phyloP scores from a whole-genome alignment of 2,797 vertebrate genomes.

The Helarctos malayanus region DNA sequence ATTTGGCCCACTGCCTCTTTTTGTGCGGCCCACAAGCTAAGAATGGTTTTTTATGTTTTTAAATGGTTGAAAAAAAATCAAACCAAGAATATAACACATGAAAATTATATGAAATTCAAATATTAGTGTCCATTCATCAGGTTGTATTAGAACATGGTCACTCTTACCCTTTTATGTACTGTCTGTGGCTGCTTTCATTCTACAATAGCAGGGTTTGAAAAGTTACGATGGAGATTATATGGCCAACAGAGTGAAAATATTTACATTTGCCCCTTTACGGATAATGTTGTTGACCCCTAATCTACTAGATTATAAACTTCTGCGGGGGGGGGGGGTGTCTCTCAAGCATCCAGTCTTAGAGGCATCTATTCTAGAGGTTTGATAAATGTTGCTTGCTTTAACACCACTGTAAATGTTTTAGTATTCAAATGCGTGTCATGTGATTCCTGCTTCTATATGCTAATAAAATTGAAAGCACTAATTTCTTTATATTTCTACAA shows the following conservation, averaged over 20 bases:
- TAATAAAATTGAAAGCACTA: constrained; percentile 72
- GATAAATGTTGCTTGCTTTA: constrained; percentile 61
- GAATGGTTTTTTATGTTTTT: not conserved
- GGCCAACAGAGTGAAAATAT: not conserved
- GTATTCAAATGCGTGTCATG: constrained; percentile 57
- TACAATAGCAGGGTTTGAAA: not conserved
- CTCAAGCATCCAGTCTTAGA: not conserved
- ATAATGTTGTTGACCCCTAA: not conserved
- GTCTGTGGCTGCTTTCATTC: not conserved
- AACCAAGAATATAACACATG: not conserved
- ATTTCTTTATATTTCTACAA: constrained; percentile 79
- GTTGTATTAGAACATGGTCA: not conserved
- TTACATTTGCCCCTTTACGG: not conserved
- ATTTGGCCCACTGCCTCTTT: not conserved
- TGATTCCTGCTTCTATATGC: constrained; percentile 54
- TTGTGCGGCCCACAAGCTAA: not conserved
- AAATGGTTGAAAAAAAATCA: not conserved
- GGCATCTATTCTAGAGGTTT: not conserved
- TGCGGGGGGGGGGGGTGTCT: not conserved
- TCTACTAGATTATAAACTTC: not conserved
- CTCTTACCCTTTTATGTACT: not conserved
- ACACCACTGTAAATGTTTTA: constrained; percentile 50
- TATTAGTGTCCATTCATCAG: not conserved
- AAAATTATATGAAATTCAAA: constrained; percentile 36
- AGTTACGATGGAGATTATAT: not conserved